Percentiles rank a stretch among this genome's conserved stretches.
Conservation (phyloP, 2,888 invertebrate species). For the Pristionchus japonicus region DNA sequence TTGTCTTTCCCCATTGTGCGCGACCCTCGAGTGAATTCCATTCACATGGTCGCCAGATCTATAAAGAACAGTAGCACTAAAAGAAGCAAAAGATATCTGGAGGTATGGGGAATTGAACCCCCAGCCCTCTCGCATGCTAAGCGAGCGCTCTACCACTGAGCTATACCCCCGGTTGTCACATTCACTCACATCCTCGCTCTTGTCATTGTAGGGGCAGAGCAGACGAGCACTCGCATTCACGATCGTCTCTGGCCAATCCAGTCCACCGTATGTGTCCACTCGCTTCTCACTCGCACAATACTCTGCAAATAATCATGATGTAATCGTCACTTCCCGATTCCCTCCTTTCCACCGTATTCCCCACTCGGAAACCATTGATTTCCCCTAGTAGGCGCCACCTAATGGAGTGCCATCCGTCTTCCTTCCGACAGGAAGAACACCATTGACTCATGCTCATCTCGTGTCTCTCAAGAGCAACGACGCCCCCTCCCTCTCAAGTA, state of each 20-base stretch:
- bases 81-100: no score
- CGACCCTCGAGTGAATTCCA: constrained; percentile 58
- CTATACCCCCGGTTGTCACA: neutral
- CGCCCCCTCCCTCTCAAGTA: neutral
- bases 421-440: neutral
- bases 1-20: constrained; percentile 56
- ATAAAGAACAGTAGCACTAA: no score
- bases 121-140: constrained; percentile 47
- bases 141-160: constrained; percentile 47
- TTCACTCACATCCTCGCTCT: neutral
- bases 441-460: constrained; percentile 15
- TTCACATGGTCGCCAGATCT: constrained; percentile 52
- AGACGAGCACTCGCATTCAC: constrained; percentile 59
- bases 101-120: no score
- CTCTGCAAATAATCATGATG: constrained; percentile 63
- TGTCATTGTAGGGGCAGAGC: constrained; percentile 51
- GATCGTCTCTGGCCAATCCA: constrained; percentile 67
- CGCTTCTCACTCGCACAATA: constrained; percentile 64
- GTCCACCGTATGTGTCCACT: constrained; percentile 68
- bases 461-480: neutral
- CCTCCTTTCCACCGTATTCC: neutral
- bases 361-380: neutral
- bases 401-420: neutral
- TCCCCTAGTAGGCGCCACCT: neutral
- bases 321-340: neutral